Percentiles rank a stretch among this genome's conserved stretches.
phyloP scores from a whole-genome alignment of 2,797 vertebrate species.

The Silurus aristotelis region DNA sequence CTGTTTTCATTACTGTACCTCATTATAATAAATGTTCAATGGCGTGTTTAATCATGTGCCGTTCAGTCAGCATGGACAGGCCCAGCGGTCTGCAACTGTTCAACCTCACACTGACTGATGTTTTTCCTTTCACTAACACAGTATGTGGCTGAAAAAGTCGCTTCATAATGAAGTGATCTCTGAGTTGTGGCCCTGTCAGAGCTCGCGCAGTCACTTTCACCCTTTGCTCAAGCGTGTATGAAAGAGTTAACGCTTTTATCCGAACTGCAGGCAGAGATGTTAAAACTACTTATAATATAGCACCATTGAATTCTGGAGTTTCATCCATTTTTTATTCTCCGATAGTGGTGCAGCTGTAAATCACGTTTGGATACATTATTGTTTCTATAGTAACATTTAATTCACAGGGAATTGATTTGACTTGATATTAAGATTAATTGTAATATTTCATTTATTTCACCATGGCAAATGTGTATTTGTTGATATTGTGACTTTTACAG shows the following conservation, averaged over 20 bases:
- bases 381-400: no score
- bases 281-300: neutral
- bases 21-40: conserved; percentile 36
- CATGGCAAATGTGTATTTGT: neutral
- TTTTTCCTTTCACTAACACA: conserved; percentile 1
- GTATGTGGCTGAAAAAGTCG: conserved; percentile 18
- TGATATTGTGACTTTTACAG: no score
- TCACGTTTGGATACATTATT: neutral
- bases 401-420: no score
- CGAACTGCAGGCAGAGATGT: neutral
- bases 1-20: conserved; percentile 29
- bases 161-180: conserved; percentile 15
- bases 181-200: conserved; percentile 19
- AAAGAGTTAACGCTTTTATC: conserved; percentile 2
- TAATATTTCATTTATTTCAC: neutral
- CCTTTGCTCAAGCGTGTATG: conserved; percentile 1
- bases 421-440: neutral
- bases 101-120: conserved; percentile 9
- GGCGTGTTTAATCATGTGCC: conserved; percentile 18
- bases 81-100: conserved; percentile 18
- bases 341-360: neutral
- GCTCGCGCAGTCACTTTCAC: neutral
- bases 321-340: neutral
- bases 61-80: conserved; percentile 22
- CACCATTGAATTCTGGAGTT: neutral